phyloP scores from a whole-genome alignment of 2,888 invertebrate species.

The Charanyca ferruginea region DNA sequence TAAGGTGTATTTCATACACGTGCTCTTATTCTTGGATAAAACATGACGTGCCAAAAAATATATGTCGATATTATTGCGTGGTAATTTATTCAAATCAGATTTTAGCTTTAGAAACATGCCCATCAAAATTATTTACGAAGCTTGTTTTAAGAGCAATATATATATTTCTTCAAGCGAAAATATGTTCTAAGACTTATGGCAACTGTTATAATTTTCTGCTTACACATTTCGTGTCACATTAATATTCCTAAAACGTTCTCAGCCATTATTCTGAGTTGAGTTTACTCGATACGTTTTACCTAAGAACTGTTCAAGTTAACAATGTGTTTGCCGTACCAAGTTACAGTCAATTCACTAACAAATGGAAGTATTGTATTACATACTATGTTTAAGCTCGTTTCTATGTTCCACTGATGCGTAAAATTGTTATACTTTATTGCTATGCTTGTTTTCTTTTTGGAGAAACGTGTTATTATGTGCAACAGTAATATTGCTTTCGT shows the following conservation, averaged over 20 bases:
- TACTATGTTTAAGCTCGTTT: constrained; percentile 73
- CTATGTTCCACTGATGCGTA: constrained; percentile 74
- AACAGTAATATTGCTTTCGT: constrained; percentile 54
- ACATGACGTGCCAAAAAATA: constrained; percentile 14
- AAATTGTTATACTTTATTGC: constrained; percentile 73
- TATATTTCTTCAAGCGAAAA: constrained; percentile 41
- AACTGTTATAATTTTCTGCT: constrained; percentile 73
- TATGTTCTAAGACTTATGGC: constrained; percentile 59
- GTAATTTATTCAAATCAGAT: constrained; percentile 50
- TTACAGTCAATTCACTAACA: constrained; percentile 77
- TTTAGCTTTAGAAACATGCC: constrained; percentile 29
- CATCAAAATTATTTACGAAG: constrained; percentile 42
- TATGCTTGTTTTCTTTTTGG: constrained; percentile 63
- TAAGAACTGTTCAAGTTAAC: constrained; percentile 69
- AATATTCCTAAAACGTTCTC: constrained; percentile 81
- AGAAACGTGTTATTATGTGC: constrained; percentile 64
- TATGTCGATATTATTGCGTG: constrained; percentile 9
- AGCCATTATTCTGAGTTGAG: constrained; percentile 78
- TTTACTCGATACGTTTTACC: constrained; percentile 72
- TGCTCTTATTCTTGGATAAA: constrained; percentile 15
- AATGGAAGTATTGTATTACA: constrained; percentile 84
- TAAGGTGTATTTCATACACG: constrained; percentile 1
- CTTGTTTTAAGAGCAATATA: constrained; percentile 42
- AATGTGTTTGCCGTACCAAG: constrained; percentile 75
- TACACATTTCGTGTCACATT: constrained; percentile 72